Conservation (phyloP, 2,113 vertebrate species). For the Cebus imitator region DNA sequence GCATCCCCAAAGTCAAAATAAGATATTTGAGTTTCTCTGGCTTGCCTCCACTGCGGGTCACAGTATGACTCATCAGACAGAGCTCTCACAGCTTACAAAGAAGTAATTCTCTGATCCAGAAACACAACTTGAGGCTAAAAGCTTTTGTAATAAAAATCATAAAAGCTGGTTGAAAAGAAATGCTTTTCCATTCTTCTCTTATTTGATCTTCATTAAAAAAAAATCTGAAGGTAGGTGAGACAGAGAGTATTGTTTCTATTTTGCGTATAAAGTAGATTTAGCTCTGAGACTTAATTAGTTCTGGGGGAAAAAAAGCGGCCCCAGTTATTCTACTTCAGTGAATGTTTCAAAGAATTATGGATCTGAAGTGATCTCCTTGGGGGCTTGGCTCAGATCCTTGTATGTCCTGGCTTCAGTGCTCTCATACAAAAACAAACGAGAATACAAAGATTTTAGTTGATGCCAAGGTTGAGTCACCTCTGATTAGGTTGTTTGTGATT, state of each 20-base stretch:
- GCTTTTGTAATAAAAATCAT: not conserved
- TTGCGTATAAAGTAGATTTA: slow-evolving; percentile 1
- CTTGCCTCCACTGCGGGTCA: not conserved
- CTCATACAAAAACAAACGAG: slow-evolving; percentile 33
- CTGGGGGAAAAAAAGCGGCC: not conserved
- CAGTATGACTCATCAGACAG: not conserved
- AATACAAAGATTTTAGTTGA: slow-evolving; percentile 1
- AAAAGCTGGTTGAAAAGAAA: not conserved
- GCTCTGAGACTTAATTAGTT: slow-evolving; percentile 50
- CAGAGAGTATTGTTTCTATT: not conserved
- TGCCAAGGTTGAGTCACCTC: not conserved
- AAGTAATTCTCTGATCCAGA: not conserved
- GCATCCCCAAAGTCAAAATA: not conserved
- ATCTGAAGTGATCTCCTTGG: slow-evolving; percentile 2
- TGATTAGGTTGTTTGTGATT: not conserved
- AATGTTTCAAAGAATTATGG: slow-evolving; percentile 40
- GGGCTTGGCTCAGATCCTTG: not conserved
- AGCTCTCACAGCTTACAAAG: not conserved
- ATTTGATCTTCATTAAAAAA: not conserved
- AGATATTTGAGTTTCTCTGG: not conserved
- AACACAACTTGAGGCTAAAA: not conserved
- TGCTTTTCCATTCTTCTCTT: not conserved
- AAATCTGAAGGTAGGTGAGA: not conserved
- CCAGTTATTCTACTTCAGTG: slow-evolving; percentile 3
- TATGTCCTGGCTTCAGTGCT: not conserved